Percentiles rank a stretch among this genome's conserved stretches.
Evolutionary conservation across 2,797 vertebrate species (phyloP).

Genomic region (Xiphorhynchus erythropygius): DNA sequence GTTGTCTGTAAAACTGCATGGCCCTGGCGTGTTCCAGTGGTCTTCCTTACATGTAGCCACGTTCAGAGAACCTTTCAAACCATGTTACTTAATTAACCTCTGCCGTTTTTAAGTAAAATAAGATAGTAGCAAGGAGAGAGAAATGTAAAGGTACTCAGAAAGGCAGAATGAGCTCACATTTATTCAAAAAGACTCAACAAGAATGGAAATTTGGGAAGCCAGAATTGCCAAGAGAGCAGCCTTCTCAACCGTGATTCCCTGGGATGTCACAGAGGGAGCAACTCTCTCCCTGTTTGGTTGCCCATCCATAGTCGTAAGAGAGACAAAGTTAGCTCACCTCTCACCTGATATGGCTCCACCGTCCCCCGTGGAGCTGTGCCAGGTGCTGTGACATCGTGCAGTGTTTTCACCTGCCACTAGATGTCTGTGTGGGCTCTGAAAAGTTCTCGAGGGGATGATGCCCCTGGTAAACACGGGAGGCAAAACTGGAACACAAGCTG

Average conservation of each 20-base stretch:
- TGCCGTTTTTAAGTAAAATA: neutral
- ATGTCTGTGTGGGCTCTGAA: slow-evolving; percentile 62
- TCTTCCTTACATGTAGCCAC: fast-evolving
- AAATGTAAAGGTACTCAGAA: neutral
- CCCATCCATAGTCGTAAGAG: neutral
- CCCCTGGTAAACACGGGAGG: neutral
- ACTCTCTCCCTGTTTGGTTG: neutral
- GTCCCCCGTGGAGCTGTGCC: neutral
- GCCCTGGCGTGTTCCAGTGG: neutral
- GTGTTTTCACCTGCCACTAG: slow-evolving; percentile 58
- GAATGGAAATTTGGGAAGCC: neutral
- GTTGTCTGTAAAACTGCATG: neutral
- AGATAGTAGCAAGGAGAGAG: neutral
- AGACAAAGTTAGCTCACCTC: neutral
- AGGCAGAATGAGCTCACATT: neutral
- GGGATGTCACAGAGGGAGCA: neutral
- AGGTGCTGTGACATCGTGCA: neutral
- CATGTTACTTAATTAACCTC: neutral
- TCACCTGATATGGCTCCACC: neutral
- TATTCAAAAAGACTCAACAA: neutral
- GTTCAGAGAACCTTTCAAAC: neutral
- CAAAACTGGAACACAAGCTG: neutral
- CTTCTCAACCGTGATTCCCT: neutral
- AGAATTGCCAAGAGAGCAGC: neutral
- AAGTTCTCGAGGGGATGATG: slow-evolving; percentile 20